Percentiles rank a stretch among this genome's conserved stretches.
These are phyloP conservation scores for Mormoops blainvillei DNA, from an alignment of 2,113 vertebrate genomes.

Conservation along the genomic window DNA sequence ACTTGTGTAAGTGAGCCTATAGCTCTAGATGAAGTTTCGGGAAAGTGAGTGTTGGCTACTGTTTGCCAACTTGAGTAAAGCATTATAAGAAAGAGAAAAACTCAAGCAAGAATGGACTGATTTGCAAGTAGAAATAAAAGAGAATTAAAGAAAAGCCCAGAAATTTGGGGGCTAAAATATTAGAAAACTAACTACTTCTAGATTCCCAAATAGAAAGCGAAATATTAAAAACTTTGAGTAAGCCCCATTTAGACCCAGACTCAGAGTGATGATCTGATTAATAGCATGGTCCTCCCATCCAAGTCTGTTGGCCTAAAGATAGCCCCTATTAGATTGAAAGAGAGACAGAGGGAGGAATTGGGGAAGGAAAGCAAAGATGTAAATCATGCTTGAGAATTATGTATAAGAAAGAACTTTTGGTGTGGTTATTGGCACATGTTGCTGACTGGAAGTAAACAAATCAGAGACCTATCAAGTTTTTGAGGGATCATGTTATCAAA, in stretches of 20 bases:
- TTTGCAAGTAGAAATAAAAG: background rate
- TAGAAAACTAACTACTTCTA: background rate
- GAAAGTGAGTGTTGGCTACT: background rate
- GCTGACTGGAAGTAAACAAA: background rate
- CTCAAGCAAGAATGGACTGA: background rate
- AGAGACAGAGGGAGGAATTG: background rate
- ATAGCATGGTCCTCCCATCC: background rate
- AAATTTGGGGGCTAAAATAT: background rate
- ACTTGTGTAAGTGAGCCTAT: background rate
- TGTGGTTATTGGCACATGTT: background rate
- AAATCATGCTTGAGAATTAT: background rate
- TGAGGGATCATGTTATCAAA: background rate
- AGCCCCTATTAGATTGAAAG: background rate
- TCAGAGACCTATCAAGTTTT: background rate
- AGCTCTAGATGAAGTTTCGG: background rate
- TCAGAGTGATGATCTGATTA: background rate
- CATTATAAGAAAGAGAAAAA: background rate
- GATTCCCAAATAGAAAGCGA: background rate
- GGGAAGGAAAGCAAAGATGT: background rate
- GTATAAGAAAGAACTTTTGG: background rate
- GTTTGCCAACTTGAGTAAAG: background rate
- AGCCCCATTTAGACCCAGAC: background rate
- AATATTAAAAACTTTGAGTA: background rate
- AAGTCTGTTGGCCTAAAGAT: background rate
- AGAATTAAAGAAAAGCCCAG: background rate